Evolutionary conservation across 2,113 vertebrate species (phyloP).

Genomic region (Corvus cornix): DNA sequence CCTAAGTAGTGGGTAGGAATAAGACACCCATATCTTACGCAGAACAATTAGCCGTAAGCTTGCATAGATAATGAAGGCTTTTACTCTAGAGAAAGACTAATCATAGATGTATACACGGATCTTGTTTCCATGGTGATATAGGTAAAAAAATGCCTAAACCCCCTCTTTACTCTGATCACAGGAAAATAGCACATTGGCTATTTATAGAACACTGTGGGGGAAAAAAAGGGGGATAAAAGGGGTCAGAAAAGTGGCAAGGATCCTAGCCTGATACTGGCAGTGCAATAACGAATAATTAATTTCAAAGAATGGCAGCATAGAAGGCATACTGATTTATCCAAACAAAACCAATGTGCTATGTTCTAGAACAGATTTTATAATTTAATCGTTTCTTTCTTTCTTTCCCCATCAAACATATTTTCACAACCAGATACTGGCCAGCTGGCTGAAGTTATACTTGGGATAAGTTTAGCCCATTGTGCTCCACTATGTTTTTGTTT

Average conservation of each 20-base stretch:
- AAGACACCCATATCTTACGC: conserved; percentile 1
- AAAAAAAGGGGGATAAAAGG: not conserved
- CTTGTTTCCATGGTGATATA: not conserved
- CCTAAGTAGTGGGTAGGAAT: not conserved
- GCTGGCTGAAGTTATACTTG: not conserved
- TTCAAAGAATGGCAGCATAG: not conserved
- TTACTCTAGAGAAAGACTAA: not conserved
- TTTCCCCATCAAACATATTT: not conserved
- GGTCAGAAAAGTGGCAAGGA: not conserved
- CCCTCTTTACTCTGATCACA: not conserved
- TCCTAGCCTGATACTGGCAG: not conserved
- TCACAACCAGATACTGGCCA: not conserved
- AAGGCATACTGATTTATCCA: not conserved
- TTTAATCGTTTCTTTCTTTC: not conserved
- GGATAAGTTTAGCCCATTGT: not conserved
- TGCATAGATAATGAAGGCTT: conserved; percentile 18
- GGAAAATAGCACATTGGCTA: not conserved
- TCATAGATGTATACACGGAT: not conserved
- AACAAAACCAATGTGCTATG: not conserved
- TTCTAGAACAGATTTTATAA: not conserved
- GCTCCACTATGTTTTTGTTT: not conserved
- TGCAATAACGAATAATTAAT: not conserved
- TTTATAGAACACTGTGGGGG: not conserved
- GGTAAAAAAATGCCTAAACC: not conserved
- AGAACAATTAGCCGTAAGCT: conserved; percentile 10